These are phyloP conservation scores for Calcarius ornatus DNA, from an alignment of 2,113 vertebrate genomes.

Conservation along the genomic window DNA sequence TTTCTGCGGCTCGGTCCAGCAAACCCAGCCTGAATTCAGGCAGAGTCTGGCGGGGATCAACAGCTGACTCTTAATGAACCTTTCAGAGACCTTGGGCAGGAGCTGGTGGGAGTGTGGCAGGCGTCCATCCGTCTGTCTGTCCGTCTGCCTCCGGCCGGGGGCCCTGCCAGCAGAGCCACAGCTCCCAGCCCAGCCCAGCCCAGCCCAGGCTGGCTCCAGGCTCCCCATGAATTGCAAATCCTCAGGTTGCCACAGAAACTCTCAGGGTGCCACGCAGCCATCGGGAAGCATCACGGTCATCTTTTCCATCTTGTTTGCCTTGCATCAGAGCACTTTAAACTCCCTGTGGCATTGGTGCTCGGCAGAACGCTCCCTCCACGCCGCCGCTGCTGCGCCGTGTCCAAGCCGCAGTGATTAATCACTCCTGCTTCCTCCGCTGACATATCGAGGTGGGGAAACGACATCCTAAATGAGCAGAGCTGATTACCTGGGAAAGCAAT, in stretches of 20 bases:
- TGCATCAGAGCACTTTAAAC: constrained; percentile 46
- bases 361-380: constrained; percentile 31
- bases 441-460: constrained; percentile 73
- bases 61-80: not conserved
- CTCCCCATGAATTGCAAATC: constrained; percentile 62
- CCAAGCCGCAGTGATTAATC: constrained; percentile 75
- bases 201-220: constrained; percentile 44
- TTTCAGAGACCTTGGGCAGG: not conserved
- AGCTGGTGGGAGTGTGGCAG: not conserved
- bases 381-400: constrained; percentile 62
- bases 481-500: constrained; percentile 89
- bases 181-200: constrained; percentile 14
- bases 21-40: not conserved
- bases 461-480: constrained; percentile 82
- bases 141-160: not conserved
- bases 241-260: constrained; percentile 69
- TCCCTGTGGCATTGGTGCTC: constrained; percentile 42
- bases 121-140: not conserved
- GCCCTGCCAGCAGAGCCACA: not conserved
- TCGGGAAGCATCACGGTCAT: constrained; percentile 58
- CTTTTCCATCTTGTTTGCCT: constrained; percentile 57
- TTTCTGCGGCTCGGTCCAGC: not conserved
- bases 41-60: not conserved
- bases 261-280: constrained; percentile 38
- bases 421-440: constrained; percentile 73